Evolutionary conservation across 2,113 vertebrate genomes (phyloP).

Genomic region (Grammomys surdaster): DNA sequence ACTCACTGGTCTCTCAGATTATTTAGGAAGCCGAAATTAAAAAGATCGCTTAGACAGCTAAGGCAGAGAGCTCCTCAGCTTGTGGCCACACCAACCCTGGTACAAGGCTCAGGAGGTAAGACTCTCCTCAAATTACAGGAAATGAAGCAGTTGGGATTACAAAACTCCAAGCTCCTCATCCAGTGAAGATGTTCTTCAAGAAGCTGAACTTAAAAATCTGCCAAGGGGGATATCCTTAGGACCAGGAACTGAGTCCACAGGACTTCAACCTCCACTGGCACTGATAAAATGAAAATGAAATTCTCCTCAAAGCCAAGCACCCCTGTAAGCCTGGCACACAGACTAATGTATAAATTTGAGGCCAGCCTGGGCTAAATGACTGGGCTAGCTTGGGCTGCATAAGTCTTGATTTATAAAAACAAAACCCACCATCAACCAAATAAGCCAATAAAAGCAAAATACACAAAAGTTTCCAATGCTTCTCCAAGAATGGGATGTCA

Average conservation of each 20-base stretch:
- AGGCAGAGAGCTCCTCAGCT: not conserved
- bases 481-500: conserved; percentile 55
- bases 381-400: not conserved
- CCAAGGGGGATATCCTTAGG: not conserved
- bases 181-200: not conserved
- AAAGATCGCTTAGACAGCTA: not conserved
- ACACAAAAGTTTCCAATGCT: conserved; percentile 1
- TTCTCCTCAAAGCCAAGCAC: not conserved
- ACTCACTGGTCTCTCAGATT: not conserved
- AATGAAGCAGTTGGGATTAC: not conserved
- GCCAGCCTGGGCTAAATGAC: not conserved
- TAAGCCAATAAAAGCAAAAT: not conserved
- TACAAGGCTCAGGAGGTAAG: not conserved
- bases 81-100: not conserved
- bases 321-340: not conserved
- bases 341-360: not conserved
- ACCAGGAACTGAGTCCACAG: not conserved
- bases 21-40: not conserved
- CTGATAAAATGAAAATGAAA: not conserved
- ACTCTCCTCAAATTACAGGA: not conserved
- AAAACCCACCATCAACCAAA: not conserved
- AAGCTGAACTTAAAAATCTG: not conserved
- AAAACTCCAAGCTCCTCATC: not conserved
- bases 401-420: not conserved
- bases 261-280: not conserved